Evolutionary conservation across 1,140 invertebrate species (phyloP), one percentile per base, ranked within the genome.

Genomic region (Anthonomus grandis): DNA sequence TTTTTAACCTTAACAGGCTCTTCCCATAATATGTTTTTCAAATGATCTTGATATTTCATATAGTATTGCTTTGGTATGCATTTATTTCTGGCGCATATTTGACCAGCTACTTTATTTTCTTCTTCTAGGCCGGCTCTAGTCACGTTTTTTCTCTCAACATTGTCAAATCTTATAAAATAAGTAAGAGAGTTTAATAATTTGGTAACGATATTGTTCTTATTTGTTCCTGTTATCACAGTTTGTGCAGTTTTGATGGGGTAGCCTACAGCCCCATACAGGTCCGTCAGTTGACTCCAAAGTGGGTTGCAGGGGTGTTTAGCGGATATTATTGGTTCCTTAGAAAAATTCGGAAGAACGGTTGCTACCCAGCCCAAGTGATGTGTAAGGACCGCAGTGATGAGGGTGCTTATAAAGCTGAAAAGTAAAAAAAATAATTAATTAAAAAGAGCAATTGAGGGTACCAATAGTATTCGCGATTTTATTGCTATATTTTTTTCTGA

Each of bases 331-430:
- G 27, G n/a, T 31, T 31, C n/a, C 8, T 10, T 48, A 34, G 6
- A 48, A 34, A 45, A 23, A 8, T 25, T 12, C 22, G 18, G 12
- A 68, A 74, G 57, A 10, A 91, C 84, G 0, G 89, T 92, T 18
- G 86, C 82, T 42, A 94, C 90, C 93, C 92, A 95, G 2, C 91
- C 90, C 15, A 94, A 79, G 74, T 95, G 93, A 76, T 94, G 83
- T 0, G 90, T 94, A 38, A 95, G 74, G 19, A 95, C 86, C 51
- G 90, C 89, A 4, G 91, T 95, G 18, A 95, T 71, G 46, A 95
- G 77, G 12, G 89, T 93, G 70, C 91, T 94, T 49, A 95, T 80
- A 76, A 95, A 95, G 78, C 92, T 95, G 78, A 51, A 81, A 82
- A 51, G 50, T 39, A 48, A 47, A 37, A 49, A 22, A 13, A 2